Conservation (phyloP, 2,797 vertebrate genomes). For the Ptychadena robeensis region DNA sequence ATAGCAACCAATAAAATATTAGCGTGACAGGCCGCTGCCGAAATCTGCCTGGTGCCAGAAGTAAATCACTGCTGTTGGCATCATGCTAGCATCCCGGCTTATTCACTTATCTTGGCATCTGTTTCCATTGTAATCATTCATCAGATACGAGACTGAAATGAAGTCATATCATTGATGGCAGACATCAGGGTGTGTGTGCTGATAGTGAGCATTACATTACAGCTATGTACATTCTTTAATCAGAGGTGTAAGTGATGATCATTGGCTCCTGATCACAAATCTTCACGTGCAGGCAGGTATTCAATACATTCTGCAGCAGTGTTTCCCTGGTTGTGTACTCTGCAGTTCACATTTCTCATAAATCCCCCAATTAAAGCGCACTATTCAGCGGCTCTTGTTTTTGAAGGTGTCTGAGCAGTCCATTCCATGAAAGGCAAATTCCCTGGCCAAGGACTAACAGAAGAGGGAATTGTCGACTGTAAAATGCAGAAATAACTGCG, state of each 20-base stretch:
- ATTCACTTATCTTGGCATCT: background rate
- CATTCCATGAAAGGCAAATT: slow-evolving; percentile 65
- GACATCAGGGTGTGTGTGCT: background rate
- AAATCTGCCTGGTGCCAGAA: background rate
- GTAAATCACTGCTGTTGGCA: background rate
- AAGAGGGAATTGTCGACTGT: slow-evolving; percentile 66
- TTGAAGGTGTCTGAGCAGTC: slow-evolving; percentile 67
- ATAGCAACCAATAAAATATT: background rate
- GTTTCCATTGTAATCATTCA: background rate
- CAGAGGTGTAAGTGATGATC: background rate
- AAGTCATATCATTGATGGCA: background rate
- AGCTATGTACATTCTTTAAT: background rate
- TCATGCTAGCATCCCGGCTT: background rate
- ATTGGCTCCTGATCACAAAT: background rate
- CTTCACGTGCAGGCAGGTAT: background rate
- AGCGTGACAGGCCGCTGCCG: background rate
- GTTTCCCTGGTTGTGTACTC: background rate
- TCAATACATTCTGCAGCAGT: background rate
- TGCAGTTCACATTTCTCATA: background rate
- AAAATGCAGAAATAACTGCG: slow-evolving; percentile 54
- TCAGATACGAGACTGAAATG: background rate
- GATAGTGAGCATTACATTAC: background rate
- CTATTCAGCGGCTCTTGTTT: slow-evolving; percentile 48
- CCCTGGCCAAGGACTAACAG: slow-evolving; percentile 64
- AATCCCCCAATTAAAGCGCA: background rate